A percentile compares a stretch with the other conserved stretches of the same genome.
Conservation (phyloP, 2,113 vertebrate genomes). For the Larimichthys polyactis region DNA sequence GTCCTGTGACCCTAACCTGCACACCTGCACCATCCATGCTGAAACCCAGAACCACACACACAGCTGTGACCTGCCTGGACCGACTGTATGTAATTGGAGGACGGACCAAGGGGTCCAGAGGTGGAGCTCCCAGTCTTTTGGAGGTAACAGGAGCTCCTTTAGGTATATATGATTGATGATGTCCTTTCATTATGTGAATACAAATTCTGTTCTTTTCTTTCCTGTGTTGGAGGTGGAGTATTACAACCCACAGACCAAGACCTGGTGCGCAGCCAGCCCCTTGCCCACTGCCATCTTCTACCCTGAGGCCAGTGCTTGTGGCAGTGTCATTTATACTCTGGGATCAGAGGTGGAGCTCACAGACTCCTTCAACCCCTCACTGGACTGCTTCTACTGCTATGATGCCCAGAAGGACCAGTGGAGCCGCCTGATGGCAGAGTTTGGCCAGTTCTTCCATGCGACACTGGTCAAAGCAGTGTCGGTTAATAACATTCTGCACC, state of each 20-base stretch:
- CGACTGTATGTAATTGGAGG: constrained; percentile 95
- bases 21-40: constrained; percentile 89
- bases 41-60: constrained; percentile 94
- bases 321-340: constrained; percentile 91
- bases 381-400: constrained; percentile 96
- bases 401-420: constrained; percentile 92
- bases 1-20: constrained; percentile 89
- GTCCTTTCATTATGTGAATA: background rate
- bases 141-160: constrained; percentile 69
- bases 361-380: constrained; percentile 95
- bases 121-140: constrained; percentile 86
- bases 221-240: constrained; percentile 86
- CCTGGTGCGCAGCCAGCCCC: constrained; percentile 90
- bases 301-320: constrained; percentile 93
- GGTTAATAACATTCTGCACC: constrained; percentile 90
- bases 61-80: constrained; percentile 89
- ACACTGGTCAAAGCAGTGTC: constrained; percentile 95
- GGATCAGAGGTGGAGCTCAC: constrained; percentile 95
- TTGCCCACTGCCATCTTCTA: constrained; percentile 95
- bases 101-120: constrained; percentile 89
- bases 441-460: constrained; percentile 97
- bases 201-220: background rate
- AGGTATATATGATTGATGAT: background rate
- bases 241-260: constrained; percentile 89
- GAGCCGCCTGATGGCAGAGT: constrained; percentile 95